Percentiles rank a stretch among this genome's conserved stretches.
phyloP scores from a whole-genome alignment of 2,888 invertebrate species.

The Odontocerum albicorne region DNA sequence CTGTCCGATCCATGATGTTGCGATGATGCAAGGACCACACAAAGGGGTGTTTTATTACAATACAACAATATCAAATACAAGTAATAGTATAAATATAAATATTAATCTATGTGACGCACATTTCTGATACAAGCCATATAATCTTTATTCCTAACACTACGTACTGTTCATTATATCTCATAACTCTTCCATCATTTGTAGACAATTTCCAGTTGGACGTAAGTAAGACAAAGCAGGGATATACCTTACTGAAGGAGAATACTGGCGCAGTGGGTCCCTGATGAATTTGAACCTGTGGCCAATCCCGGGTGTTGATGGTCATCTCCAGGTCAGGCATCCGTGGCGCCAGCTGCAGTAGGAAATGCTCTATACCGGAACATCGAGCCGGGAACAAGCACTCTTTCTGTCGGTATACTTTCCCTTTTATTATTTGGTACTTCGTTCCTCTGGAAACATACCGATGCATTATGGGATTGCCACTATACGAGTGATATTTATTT shows the following conservation, averaged over 20 bases:
- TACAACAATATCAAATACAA: too few species aligned
- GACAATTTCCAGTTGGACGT: background rate
- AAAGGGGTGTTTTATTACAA: too few species aligned
- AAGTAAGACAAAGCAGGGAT: too few species aligned
- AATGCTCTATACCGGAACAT: conserved; percentile 90
- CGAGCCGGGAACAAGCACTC: conserved; percentile 92
- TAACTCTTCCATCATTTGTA: too few species aligned
- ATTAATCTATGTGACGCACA: too few species aligned
- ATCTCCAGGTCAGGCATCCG: conserved; percentile 83
- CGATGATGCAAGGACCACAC: too few species aligned
- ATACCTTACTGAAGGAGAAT: conserved; percentile 94
- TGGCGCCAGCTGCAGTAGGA: conserved; percentile 68
- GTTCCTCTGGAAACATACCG: conserved; percentile 61
- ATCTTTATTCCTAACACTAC: too few species aligned
- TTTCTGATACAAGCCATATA: too few species aligned
- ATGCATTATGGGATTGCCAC: too few species aligned
- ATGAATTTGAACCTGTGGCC: conserved; percentile 79
- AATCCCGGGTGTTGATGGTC: conserved; percentile 87
- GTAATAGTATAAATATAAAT: too few species aligned
- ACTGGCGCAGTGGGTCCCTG: conserved; percentile 72
- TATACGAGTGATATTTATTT: background rate
- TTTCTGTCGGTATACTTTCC: conserved; percentile 77
- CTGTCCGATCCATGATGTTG: too few species aligned
- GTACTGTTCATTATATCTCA: too few species aligned
- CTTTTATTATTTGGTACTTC: conserved; percentile 81